phyloP scores from a whole-genome alignment of 1,140 invertebrate genomes.

The Zaprionus camerounensis region DNA sequence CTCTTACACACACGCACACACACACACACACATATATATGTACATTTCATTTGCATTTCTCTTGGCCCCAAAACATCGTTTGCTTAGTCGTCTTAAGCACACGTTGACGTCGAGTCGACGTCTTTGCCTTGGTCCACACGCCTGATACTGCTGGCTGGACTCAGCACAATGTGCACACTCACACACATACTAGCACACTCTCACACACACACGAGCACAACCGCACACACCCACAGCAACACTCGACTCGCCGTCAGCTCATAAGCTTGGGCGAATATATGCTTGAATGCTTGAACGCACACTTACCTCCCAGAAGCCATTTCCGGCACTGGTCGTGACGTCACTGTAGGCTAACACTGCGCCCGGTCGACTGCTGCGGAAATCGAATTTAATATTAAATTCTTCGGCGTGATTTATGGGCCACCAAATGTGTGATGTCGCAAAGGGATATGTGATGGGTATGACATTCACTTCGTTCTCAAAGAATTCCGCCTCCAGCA shows the following conservation, averaged over 20 bases:
- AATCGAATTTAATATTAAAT: slow-evolving; percentile 93
- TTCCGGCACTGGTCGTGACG: slow-evolving; percentile 88
- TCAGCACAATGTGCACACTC: slow-evolving; percentile 13
- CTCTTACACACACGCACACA: slow-evolving; percentile 2
- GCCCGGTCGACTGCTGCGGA: slow-evolving; percentile 92
- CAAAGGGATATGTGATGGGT: slow-evolving; percentile 96
- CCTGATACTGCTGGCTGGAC: slow-evolving; percentile 8
- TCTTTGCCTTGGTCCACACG: slow-evolving; percentile 15
- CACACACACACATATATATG: slow-evolving; percentile 19
- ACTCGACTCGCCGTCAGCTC: slow-evolving; percentile 41
- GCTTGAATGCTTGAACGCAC: slow-evolving; percentile 76
- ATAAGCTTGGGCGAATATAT: slow-evolving; percentile 60
- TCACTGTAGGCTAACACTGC: slow-evolving; percentile 94
- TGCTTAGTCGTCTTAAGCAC: slow-evolving; percentile 59
- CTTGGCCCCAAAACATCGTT: slow-evolving; percentile 56
- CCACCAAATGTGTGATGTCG: slow-evolving; percentile 94
- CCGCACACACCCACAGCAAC: neutral
- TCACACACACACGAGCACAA: neutral
- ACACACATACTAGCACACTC: neutral
- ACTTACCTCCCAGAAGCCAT: slow-evolving; percentile 94
- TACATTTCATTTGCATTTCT: slow-evolving; percentile 76
- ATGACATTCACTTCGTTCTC: slow-evolving; percentile 94
- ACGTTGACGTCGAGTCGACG: slow-evolving; percentile 48
- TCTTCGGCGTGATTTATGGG: slow-evolving; percentile 89
- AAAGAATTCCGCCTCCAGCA: slow-evolving; percentile 92